Percentiles rank a stretch among this genome's conserved stretches.
Evolutionary conservation across 2,888 invertebrate species (phyloP).

Genomic region (Zygogramma bicolorata): DNA sequence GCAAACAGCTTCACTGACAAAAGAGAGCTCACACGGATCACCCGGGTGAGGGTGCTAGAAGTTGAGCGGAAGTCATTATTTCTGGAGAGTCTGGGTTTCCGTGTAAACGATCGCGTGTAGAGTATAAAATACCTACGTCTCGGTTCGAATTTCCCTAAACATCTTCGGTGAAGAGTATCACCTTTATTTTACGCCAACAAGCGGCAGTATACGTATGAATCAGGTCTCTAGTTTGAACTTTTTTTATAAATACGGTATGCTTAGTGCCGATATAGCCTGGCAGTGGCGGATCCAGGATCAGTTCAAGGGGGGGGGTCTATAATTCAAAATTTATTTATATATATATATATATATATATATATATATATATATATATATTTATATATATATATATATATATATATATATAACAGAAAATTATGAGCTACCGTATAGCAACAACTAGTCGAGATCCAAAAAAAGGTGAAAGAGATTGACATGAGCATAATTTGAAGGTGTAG

Average conservation of each 20-base stretch:
- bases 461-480: too few relatives aligned
- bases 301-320: too few relatives aligned
- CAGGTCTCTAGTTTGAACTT: neutral
- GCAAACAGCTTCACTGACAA: neutral
- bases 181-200: neutral
- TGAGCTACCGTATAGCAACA: too few relatives aligned
- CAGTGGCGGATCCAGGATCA: too few relatives aligned
- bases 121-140: conserved; percentile 12
- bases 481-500: too few relatives aligned
- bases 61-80: conserved; percentile 30
- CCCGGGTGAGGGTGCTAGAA: conserved; percentile 10
- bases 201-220: neutral
- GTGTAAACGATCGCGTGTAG: conserved; percentile 13
- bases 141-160: conserved; percentile 16
- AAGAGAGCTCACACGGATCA: conserved; percentile 10
- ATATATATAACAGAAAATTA: too few relatives aligned
- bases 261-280: too few relatives aligned
- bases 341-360: too few relatives aligned
- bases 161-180: neutral
- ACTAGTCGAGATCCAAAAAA: too few relatives aligned
- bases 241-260: neutral
- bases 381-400: too few relatives aligned
- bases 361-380: too few relatives aligned
- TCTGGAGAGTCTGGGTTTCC: conserved; percentile 22
- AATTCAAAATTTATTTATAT: too few relatives aligned